Evolutionary conservation across 2,113 vertebrate species (phyloP).

Genomic region (Craseonycteris thonglongyai): DNA sequence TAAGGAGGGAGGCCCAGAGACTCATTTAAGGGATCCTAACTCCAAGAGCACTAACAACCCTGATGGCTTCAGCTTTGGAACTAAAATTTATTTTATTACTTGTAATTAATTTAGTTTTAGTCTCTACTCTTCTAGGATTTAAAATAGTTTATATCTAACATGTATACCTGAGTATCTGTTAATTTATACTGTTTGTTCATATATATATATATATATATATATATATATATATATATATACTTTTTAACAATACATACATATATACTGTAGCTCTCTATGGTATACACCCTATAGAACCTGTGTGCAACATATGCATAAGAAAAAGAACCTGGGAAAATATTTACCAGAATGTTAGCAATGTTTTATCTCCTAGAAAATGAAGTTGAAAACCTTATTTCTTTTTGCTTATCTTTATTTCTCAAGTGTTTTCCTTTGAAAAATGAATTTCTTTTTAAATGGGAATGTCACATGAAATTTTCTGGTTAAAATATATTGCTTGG

Average conservation of each 20-base stretch:
- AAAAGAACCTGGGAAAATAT: background rate
- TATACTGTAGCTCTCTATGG: background rate
- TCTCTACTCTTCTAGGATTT: background rate
- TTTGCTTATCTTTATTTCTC: background rate
- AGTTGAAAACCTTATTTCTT: background rate
- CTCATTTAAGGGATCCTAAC: background rate
- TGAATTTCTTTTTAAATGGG: background rate
- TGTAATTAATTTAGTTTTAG: background rate
- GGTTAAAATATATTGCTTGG: background rate
- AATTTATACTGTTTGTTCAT: background rate
- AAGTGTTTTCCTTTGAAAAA: background rate
- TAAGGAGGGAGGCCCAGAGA: slow-evolving; percentile 8
- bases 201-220: background rate
- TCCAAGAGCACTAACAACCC: background rate
- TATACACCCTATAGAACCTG: background rate
- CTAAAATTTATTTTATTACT: background rate
- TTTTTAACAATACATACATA: too few relatives aligned
- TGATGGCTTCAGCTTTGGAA: background rate
- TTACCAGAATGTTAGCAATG: background rate
- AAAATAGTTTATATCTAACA: background rate
- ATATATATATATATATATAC: background rate
- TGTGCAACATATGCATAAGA: background rate
- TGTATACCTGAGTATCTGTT: background rate
- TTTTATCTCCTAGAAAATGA: background rate
- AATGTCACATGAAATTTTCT: background rate